Evolutionary conservation across 2,888 invertebrate genomes (phyloP).

Genomic region (Drosophila acutilabella): DNA sequence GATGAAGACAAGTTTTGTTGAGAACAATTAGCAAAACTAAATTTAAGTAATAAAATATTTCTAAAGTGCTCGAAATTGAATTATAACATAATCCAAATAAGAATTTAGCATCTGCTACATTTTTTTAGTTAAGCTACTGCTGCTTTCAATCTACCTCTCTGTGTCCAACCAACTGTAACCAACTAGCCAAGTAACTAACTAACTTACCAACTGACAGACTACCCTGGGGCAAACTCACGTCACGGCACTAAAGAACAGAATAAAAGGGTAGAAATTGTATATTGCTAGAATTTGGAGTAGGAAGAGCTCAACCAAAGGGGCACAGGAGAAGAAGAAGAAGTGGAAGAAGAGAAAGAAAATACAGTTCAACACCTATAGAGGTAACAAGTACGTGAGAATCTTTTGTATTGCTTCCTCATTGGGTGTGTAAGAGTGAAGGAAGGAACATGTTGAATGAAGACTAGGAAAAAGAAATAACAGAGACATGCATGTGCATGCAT

Average conservation of each 20-base stretch:
- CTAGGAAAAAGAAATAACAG: background rate
- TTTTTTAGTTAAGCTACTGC: too few species aligned
- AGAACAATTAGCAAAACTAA: too few species aligned
- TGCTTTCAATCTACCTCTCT: too few species aligned
- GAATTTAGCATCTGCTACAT: too few species aligned
- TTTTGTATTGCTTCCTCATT: constrained; percentile 80
- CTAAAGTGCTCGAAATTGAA: too few species aligned
- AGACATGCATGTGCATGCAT: constrained; percentile 11
- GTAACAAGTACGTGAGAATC: constrained; percentile 80
- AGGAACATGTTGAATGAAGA: constrained; percentile 33
- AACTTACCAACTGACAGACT: constrained; percentile 26
- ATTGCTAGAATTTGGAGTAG: constrained; percentile 33
- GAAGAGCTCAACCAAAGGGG: constrained; percentile 3
- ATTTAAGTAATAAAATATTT: too few species aligned
- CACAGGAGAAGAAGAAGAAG: background rate
- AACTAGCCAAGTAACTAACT: constrained; percentile 21
- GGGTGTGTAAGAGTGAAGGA: constrained; percentile 33
- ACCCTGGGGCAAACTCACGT: constrained; percentile 35
- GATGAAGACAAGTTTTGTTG: too few species aligned
- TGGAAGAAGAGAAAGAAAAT: constrained; percentile 22
- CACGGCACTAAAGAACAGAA: constrained; percentile 33
- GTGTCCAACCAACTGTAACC: constrained; percentile 21
- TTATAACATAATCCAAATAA: too few species aligned
- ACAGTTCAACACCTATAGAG: constrained; percentile 71
- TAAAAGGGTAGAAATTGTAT: constrained; percentile 44